Evolutionary conservation across 2,888 invertebrate species (phyloP), one percentile per base, ranked within the genome.

Genomic region (Chromoteleia sp.): DNA sequence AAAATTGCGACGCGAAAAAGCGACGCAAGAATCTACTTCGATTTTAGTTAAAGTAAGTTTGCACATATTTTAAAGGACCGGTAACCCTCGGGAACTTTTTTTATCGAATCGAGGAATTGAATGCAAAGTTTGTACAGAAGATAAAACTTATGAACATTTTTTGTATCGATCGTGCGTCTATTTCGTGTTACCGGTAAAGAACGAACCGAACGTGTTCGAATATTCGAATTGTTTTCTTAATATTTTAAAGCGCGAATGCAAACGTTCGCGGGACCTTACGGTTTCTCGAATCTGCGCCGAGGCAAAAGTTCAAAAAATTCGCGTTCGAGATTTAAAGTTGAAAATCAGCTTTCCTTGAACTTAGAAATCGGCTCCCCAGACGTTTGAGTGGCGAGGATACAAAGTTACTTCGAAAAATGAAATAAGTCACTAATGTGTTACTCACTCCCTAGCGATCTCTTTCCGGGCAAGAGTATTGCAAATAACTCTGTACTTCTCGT

Each of bases 401-500:
- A 65, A 68, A 80, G 63, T 75, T 68, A 39, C 14, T 48, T 30
- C 30, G 14, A 14, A 59, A 75, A 67, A 82, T 74, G 54, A 70
- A 78, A 68, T 58, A 65, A 67, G 50, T 65, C 36, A 73, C 78
- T 73, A 68, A 71, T 75, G 77, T 73, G 73, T 56, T 58, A 83
- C 86, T 88, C 85, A 89, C 89, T 85, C 86, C 63, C 83, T 87
- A 48, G 84, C 85, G 43, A 74, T 75, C 56, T 85, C 86, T 58
- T 84, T 86, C 43, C 83, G 71, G 7, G 71, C 73, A 0, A 86
- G 82, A 2, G 87, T 84, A 76, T 86, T 88, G 81, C 89, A 88
- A 83, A 89, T 85, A 65, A 87, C 71, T 50, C 89, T 86, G 81
- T 89, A 89, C 63, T 84, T 87, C 17, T 86, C 87, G 76, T 90